Evolutionary conservation across 2,113 vertebrate genomes (phyloP).

Genomic region (Ahaetulla prasina): DNA sequence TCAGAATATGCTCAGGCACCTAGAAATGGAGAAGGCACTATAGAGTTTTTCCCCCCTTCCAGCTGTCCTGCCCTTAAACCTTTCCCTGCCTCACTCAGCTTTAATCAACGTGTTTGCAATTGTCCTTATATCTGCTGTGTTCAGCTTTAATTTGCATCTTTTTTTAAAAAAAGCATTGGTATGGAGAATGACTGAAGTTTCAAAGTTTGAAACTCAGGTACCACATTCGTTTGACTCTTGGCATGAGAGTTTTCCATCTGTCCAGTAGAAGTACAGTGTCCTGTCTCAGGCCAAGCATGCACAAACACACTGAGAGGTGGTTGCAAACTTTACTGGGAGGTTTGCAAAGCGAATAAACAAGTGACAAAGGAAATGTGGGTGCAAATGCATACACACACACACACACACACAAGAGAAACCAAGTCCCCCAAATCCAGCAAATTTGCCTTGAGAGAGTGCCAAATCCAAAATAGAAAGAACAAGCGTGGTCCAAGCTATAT

Average conservation of each 20-base stretch:
- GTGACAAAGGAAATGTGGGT: background rate
- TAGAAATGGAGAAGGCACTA: background rate
- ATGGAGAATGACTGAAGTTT: background rate
- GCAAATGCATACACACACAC: background rate
- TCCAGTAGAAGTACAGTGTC: background rate
- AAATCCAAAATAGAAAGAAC: background rate
- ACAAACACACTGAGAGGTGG: background rate
- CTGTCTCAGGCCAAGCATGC: background rate
- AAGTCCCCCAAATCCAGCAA: background rate
- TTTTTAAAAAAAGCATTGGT: background rate
- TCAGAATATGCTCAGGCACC: background rate
- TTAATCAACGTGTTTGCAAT: background rate
- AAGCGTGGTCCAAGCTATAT: background rate
- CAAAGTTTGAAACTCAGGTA: background rate
- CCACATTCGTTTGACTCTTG: background rate
- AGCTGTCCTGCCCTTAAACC: background rate
- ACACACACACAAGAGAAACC: background rate
- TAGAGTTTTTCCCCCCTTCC: no score
- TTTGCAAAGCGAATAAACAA: background rate
- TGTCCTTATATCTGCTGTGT: background rate
- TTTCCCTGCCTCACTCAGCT: background rate
- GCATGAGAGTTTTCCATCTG: background rate
- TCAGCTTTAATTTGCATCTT: background rate
- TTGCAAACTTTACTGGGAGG: background rate
- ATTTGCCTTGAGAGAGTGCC: background rate